Base-by-base conservation (phyloP, 1,140 invertebrate genomes). In the Tetramorium simillimum region DNA sequence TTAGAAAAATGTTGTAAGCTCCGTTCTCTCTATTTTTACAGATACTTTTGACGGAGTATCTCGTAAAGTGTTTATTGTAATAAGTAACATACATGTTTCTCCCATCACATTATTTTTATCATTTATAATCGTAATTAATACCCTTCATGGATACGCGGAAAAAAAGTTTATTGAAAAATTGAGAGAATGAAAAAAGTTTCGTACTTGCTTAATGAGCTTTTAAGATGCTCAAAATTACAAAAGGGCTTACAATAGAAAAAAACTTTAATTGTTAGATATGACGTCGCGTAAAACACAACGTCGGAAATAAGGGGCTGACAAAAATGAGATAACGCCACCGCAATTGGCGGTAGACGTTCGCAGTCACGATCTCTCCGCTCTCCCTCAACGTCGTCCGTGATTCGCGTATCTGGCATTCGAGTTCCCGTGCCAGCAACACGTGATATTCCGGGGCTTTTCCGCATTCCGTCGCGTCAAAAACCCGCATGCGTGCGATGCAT, bases 401-500 rank as follows among this genome's bases (percentile, higher is more conserved):
- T 65, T 63, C 56, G 67, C 51, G 53, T 28, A 72, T 72, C 16
- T 40, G 67, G 18, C 46, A 81, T 70, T 81, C 65, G 65, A 60
- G 24, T 60, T 82, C 18, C 5, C 80, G 7, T 60, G 69, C 40
- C 46, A 84, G 80, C 80, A 84, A 84, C 80, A 84, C 53, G 80
- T 84, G 80, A 84, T 75, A 75, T 33, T 16, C 69, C 18, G 40
- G 33, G n/a, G 18, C 58, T 85, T n/a, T 51, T 21, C 16, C 37
- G n/a, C 33, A 51, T 69, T 43, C 65, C 65, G 18, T 65, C 33
- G 62, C 82, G 2, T 85, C 49, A 76, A 85, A 85, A 85, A 85
- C 43, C 62, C 82, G 72, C 80, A 84, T 84, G 80, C 80, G 80
- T 84, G 69, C 80, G 51, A 60, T 84, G 80, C 69, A 75, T 84